Percentiles rank a stretch among this genome's conserved stretches.
These are phyloP conservation scores for Trypoxylon attenuatum DNA, from an alignment of 2,888 invertebrate genomes.

Conservation along the genomic window DNA sequence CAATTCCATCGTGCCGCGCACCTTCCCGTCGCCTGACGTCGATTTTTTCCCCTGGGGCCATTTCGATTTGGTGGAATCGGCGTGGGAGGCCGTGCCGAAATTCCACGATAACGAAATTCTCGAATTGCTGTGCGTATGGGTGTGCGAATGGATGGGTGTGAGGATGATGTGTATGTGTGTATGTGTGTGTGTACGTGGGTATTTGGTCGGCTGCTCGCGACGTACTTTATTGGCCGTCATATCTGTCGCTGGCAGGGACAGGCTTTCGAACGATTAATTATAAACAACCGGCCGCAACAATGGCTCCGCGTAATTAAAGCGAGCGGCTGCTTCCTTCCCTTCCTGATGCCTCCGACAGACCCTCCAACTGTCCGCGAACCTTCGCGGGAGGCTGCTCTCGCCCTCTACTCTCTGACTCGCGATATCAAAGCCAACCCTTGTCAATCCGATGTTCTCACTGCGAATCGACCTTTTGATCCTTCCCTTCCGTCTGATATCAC, in stretches of 20 bases:
- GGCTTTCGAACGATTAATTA: conserved; percentile 69
- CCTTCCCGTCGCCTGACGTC: no score
- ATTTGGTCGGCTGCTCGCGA: conserved; percentile 65
- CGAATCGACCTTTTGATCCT: conserved; percentile 25
- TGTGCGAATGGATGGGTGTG: conserved; percentile 42
- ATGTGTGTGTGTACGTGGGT: no score
- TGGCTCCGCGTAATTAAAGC: conserved; percentile 66
- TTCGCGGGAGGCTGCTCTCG: not conserved
- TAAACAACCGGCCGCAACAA: conserved; percentile 70
- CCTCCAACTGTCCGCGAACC: conserved; percentile 28
- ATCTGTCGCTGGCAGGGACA: conserved; percentile 69
- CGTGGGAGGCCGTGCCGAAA: conserved; percentile 42
- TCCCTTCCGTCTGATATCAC: not conserved
- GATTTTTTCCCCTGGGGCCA: no score
- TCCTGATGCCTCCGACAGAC: conserved; percentile 21
- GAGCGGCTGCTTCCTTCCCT: conserved; percentile 55
- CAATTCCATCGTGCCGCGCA: conserved; percentile 24
- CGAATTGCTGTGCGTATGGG: conserved; percentile 18
- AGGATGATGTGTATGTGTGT: no score
- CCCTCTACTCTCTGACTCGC: no score
- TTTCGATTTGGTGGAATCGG: conserved; percentile 38
- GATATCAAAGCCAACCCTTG: conserved; percentile 48
- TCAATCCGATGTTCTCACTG: conserved; percentile 30
- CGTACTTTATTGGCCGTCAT: conserved; percentile 72
- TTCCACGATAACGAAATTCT: conserved; percentile 53